Evolutionary conservation across 2,888 invertebrate genomes (phyloP).

Genomic region (Dione vanillae): DNA sequence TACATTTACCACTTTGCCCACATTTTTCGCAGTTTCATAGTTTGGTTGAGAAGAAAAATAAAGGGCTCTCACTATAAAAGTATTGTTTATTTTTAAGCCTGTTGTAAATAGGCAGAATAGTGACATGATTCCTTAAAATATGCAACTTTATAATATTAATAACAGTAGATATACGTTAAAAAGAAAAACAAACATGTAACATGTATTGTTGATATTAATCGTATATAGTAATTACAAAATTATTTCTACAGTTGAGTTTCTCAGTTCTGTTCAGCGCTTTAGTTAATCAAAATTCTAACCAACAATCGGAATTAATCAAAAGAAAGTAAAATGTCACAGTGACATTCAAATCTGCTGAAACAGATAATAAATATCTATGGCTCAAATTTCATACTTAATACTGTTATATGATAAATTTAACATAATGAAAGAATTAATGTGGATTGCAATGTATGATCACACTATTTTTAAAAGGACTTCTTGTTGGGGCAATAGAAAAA

Average conservation of each 20-base stretch:
- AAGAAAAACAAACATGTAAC: neutral
- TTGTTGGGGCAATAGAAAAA: no score
- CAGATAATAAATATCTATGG: no score
- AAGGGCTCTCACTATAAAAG: constrained; percentile 49
- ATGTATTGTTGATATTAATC: no score
- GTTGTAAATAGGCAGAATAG: constrained; percentile 32
- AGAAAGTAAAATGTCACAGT: neutral
- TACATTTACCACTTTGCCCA: constrained; percentile 85
- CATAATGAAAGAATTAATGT: no score
- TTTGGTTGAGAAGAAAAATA: constrained; percentile 71
- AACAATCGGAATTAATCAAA: neutral
- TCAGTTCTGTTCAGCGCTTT: no score
- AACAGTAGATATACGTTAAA: no score
- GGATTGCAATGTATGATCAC: no score
- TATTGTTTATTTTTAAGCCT: constrained; percentile 18
- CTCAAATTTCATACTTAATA: no score
- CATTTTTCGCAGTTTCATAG: constrained; percentile 53
- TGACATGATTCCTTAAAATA: constrained; percentile 18
- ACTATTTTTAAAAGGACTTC: no score
- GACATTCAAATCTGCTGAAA: neutral
- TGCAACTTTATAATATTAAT: neutral
- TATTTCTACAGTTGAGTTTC: no score
- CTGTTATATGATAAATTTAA: no score
- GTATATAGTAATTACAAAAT: no score
- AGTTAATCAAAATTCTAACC: constrained; percentile 9